Percentiles rank a stretch among this genome's conserved stretches.
phyloP scores from a whole-genome alignment of 1,140 invertebrate species.

The Drosophila miranda region DNA sequence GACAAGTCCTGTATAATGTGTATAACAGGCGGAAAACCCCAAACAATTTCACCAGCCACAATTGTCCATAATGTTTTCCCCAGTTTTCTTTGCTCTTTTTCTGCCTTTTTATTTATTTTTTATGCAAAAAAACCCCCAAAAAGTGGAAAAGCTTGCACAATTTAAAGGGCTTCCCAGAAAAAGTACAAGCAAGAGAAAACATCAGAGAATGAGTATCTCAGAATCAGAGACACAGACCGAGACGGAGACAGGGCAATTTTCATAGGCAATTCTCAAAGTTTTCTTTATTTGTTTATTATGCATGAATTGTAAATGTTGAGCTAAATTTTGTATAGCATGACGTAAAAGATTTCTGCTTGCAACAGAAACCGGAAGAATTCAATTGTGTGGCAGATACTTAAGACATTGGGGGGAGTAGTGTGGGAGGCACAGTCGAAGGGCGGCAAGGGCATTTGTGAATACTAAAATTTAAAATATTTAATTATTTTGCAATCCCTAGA shows the following conservation, averaged over 20 bases:
- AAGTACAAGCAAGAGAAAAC: conserved; percentile 14
- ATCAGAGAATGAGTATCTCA: conserved; percentile 3
- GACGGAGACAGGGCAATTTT: conserved; percentile 27
- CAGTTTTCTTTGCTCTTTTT: conserved; percentile 21
- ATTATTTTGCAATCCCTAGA: conserved; percentile 23
- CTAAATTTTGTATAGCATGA: conserved; percentile 39
- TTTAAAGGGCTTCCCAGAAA: conserved; percentile 38
- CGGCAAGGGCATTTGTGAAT: conserved; percentile 57
- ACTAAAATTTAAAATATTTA: conserved; percentile 33
- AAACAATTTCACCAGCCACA: conserved; percentile 45
- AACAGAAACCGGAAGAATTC: conserved; percentile 74
- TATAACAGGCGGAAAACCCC: conserved; percentile 18
- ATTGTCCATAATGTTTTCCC: conserved; percentile 45
- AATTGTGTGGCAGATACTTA: conserved; percentile 69
- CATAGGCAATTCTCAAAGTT: conserved; percentile 53
- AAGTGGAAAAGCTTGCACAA: conserved; percentile 65
- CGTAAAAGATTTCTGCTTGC: conserved; percentile 58
- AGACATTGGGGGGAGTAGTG: conserved; percentile 1
- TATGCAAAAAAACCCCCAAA: conserved; percentile 51
- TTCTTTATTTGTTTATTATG: conserved; percentile 77
- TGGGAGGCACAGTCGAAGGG: background rate
- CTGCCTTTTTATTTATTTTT: conserved; percentile 69
- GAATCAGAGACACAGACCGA: conserved; percentile 25
- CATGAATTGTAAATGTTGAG: conserved; percentile 73
- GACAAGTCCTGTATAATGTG: conserved; percentile 21